These are phyloP conservation scores for Menidia beryllina DNA, from an alignment of 2,113 vertebrate genomes.

Conservation along the genomic window DNA sequence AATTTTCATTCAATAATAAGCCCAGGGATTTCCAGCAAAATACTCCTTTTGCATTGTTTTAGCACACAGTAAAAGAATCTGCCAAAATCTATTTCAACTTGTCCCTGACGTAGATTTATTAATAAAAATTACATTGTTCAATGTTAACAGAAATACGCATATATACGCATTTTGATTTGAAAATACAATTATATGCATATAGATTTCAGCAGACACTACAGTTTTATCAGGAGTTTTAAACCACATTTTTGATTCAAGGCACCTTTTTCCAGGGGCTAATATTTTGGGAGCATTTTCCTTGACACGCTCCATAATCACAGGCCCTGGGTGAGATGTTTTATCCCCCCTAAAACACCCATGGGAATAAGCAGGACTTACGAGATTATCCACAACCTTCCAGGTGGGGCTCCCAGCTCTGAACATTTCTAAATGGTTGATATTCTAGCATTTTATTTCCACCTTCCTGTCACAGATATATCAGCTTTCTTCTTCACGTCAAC, in stretches of 20 bases:
- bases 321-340: too few relatives aligned
- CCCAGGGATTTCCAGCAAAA: neutral
- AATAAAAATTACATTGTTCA: neutral
- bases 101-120: neutral
- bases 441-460: too few relatives aligned
- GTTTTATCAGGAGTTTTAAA: neutral
- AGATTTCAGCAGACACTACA: neutral
- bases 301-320: neutral
- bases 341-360: too few relatives aligned
- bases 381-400: too few relatives aligned
- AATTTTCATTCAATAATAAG: neutral
- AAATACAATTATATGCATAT: too few relatives aligned
- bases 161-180: too few relatives aligned
- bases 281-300: neutral
- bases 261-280: neutral
- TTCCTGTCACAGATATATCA: too few relatives aligned
- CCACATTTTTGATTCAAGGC: neutral
- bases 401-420: too few relatives aligned
- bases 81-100: neutral
- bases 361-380: too few relatives aligned
- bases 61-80: neutral
- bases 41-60: neutral
- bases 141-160: constrained; percentile 9
- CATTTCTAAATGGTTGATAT: too few relatives aligned
- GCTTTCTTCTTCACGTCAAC: too few relatives aligned